Percentiles rank a stretch among this genome's conserved stretches.
phyloP scores from a whole-genome alignment of 2,797 vertebrate genomes.

The Peromyscus melanophrys region DNA sequence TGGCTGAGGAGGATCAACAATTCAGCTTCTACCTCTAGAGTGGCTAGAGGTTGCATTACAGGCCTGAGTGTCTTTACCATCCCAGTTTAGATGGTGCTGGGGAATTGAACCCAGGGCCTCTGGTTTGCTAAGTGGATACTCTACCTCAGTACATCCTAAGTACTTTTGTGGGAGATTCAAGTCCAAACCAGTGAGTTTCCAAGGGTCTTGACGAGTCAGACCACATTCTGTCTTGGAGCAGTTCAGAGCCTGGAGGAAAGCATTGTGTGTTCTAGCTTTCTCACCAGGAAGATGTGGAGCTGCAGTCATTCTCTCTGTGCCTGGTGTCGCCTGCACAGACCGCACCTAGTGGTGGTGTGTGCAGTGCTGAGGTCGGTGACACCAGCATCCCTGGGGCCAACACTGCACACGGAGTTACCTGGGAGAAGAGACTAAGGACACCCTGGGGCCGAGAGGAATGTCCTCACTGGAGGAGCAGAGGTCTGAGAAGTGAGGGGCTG shows the following conservation, averaged over 20 bases:
- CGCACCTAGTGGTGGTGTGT: too few relatives aligned
- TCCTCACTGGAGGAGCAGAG: not conserved
- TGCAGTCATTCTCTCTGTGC: not conserved
- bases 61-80: not conserved
- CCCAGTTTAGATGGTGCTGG: not conserved
- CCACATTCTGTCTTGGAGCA: not conserved
- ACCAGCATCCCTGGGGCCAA: not conserved
- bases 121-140: not conserved
- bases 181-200: not conserved
- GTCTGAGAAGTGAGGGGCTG: too few relatives aligned
- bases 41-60: not conserved
- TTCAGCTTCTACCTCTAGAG: not conserved
- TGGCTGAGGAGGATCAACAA: not conserved
- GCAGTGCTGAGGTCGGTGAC: not conserved
- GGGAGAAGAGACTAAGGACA: not conserved
- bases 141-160: not conserved
- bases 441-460: not conserved
- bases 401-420: rapidly evolving
- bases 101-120: not conserved
- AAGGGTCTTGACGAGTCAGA: not conserved
- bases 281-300: not conserved
- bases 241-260: not conserved
- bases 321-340: not conserved
- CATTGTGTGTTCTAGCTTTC: not conserved
- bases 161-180: not conserved